A percentile compares a stretch with the other conserved stretches of the same genome.
These are phyloP conservation scores for Eupithecia subumbrata DNA, from an alignment of 2,888 invertebrate genomes.

Conservation along the genomic window DNA sequence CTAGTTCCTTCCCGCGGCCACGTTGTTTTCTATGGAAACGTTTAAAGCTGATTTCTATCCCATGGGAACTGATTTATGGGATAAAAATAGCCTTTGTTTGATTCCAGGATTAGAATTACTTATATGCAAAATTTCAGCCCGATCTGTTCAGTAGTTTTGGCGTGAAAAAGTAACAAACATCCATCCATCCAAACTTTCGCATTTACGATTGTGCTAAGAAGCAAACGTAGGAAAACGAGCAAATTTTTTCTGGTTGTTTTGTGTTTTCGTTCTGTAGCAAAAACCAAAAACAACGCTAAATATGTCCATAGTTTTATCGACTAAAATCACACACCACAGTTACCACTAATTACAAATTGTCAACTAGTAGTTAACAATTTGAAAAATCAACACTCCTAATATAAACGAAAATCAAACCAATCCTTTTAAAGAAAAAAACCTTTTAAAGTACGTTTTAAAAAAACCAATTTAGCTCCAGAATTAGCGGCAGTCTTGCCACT, in stretches of 20 bases:
- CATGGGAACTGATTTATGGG: too few relatives aligned
- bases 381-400: neutral
- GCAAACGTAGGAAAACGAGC: neutral
- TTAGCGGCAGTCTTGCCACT: conserved; percentile 54
- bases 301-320: neutral
- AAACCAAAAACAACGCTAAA: neutral
- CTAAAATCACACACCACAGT: neutral
- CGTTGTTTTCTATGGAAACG: too few relatives aligned
- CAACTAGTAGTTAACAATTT: neutral
- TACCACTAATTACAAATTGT: neutral
- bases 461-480: conserved; percentile 61
- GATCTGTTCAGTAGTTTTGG: too few relatives aligned
- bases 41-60: too few relatives aligned
- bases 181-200: too few relatives aligned
- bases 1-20: too few relatives aligned
- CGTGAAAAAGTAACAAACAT: too few relatives aligned
- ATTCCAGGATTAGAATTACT: too few relatives aligned
- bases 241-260: too few relatives aligned
- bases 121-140: too few relatives aligned
- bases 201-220: too few relatives aligned
- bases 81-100: too few relatives aligned
- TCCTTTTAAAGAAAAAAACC: conserved; percentile 15
- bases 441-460: conserved; percentile 35
- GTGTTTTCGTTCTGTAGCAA: neutral
- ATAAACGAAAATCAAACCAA: neutral